Evolutionary conservation across 2,113 vertebrate genomes (phyloP).

Genomic region (Tetrax tetrax): DNA sequence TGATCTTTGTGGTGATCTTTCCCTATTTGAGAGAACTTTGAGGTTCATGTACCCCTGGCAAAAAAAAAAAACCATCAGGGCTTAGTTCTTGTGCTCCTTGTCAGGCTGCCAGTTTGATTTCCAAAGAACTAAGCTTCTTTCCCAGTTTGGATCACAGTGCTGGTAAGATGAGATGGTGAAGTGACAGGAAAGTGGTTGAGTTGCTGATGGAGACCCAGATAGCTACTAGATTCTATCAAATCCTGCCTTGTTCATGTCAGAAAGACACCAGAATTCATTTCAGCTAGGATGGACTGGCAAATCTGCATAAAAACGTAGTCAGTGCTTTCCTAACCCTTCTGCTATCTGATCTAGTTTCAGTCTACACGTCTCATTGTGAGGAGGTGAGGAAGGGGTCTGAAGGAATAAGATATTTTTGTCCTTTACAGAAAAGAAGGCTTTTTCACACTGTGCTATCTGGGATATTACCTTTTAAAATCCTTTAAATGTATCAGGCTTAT

Average conservation of each 20-base stretch:
- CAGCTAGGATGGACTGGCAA: neutral
- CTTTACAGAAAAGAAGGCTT: neutral
- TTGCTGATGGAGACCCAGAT: neutral
- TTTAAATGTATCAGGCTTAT: neutral
- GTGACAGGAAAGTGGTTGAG: neutral
- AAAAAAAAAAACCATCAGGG: neutral
- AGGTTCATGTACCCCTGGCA: neutral
- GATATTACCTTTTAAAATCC: neutral
- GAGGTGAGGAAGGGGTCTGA: neutral
- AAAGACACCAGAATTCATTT: neutral
- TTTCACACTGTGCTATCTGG: neutral
- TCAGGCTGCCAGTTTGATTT: neutral
- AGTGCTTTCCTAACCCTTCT: neutral
- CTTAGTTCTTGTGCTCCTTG: neutral
- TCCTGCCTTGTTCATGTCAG: neutral
- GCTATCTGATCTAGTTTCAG: neutral
- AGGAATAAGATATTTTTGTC: neutral
- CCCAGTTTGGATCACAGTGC: neutral
- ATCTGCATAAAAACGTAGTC: neutral
- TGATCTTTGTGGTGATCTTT: neutral
- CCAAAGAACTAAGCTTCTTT: neutral
- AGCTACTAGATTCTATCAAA: neutral
- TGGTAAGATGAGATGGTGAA: neutral
- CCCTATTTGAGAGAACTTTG: neutral
- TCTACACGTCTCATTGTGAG: neutral